phyloP scores from a whole-genome alignment of 2,888 invertebrate species.

The Muscina levida region DNA sequence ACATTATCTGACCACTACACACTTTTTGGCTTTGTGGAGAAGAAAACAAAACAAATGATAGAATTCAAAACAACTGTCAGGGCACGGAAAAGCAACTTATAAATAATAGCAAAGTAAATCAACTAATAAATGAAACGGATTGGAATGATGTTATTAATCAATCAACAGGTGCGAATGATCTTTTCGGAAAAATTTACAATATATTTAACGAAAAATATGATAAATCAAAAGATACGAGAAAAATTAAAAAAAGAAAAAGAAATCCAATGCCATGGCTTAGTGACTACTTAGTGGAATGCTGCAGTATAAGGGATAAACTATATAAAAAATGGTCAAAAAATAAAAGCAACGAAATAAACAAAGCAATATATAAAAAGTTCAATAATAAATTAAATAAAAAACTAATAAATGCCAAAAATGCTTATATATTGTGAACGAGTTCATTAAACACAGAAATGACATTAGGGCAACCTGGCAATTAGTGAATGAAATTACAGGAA shows the following conservation, averaged over 20 bases:
- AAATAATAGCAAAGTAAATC: constrained; percentile 10
- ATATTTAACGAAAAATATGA: constrained; percentile 26
- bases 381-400: constrained; percentile 25
- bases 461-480: constrained; percentile 18
- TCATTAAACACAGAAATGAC: constrained; percentile 25
- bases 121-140: not conserved
- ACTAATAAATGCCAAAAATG: constrained; percentile 28
- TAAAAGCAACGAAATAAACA: constrained; percentile 12
- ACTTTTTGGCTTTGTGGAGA: not conserved
- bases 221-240: constrained; percentile 10
- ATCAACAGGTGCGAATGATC: not conserved
- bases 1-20: too few relatives aligned
- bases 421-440: not conserved
- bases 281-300: not conserved
- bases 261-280: constrained; percentile 26
- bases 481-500: not conserved
- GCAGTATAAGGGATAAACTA: constrained; percentile 23
- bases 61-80: not conserved
- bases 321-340: constrained; percentile 27
- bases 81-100: not conserved
- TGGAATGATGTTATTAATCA: constrained; percentile 25
- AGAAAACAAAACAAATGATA: not conserved
- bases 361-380: constrained; percentile 4
- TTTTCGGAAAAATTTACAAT: constrained; percentile 17
- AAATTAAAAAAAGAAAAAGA: constrained; percentile 13